Evolutionary conservation across 2,888 invertebrate species (phyloP).

Genomic region (Drosophila fungiperda): DNA sequence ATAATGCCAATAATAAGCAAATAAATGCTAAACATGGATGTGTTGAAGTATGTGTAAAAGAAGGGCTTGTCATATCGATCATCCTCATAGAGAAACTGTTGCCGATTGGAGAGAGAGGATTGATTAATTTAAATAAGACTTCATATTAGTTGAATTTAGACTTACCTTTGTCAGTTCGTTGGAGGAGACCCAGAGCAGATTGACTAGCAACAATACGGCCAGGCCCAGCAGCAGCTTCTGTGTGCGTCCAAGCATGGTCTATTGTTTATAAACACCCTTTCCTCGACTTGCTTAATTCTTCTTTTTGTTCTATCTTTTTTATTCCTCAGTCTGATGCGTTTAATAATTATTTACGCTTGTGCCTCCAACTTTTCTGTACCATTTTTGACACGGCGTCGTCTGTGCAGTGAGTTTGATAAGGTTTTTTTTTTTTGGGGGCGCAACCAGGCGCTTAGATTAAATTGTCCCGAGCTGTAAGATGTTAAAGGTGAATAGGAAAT

Average conservation of each 20-base stretch:
- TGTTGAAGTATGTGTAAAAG: slow-evolving; percentile 97
- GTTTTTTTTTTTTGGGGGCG: neutral
- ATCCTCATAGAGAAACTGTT: slow-evolving; percentile 93
- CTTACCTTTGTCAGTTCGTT: slow-evolving; percentile 96
- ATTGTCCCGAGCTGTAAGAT: slow-evolving; percentile 22
- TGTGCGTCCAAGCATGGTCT: slow-evolving; percentile 86
- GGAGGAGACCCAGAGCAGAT: slow-evolving; percentile 98
- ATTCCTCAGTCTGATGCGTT: slow-evolving; percentile 17
- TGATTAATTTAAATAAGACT: neutral
- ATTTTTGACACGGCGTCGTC: slow-evolving; percentile 51
- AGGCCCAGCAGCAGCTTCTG: slow-evolving; percentile 93
- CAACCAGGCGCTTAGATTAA: slow-evolving; percentile 10
- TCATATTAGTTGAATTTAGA: neutral
- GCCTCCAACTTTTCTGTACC: slow-evolving; percentile 71
- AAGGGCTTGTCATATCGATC: slow-evolving; percentile 96
- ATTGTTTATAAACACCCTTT: slow-evolving; percentile 13
- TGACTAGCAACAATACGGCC: slow-evolving; percentile 94
- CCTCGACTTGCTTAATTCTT: slow-evolving; percentile 2
- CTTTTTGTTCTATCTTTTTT: neutral
- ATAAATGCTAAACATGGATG: slow-evolving; percentile 96
- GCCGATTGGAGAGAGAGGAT: neutral
- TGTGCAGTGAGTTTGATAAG: neutral
- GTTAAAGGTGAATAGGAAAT: neutral
- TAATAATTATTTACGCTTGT: slow-evolving; percentile 70
- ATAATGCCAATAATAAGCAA: slow-evolving; percentile 94